Evolutionary conservation across 2,888 invertebrate species (phyloP), one percentile per base, ranked within the genome.

Genomic region (Polymixis flavicincta): DNA sequence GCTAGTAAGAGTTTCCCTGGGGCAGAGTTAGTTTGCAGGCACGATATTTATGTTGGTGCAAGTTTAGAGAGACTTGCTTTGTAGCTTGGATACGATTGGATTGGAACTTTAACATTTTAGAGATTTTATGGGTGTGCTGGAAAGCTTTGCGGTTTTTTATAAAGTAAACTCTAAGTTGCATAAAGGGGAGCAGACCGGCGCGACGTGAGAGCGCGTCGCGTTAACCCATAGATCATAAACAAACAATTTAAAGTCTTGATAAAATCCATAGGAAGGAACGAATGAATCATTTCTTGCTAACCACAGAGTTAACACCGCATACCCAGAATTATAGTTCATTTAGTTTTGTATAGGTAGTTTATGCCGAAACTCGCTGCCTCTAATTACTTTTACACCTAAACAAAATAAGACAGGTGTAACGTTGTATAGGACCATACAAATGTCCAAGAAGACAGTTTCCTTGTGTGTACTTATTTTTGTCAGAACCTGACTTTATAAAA

Each of bases 11-110:
- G 59, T 68, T 65, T 81, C 84, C 78, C 76, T 50, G 28, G 74
- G 76, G 84, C 37, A 19, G 42, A 76, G 67, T 76, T 74, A 71
- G 64, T 79, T 71, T 61, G 17, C 54, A 59, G 19, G 69, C 57
- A 54, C 67, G 48, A 54, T n/a, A 59, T 45, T 45, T 8, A 19
- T 14, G 55, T 9, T 57, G 66, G 54, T 22, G 2, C n/a, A 81
- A 69, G 55, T 17, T 37, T 28, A n/a, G 2, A 42, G 32, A 52
- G 5, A 66, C 37, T 32, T 17, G 14, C 6, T n/a, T 13, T 19
- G 25, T 25, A 13, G 19, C 11, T 19, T 25, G 7, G 9, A 57
- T 55, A 25, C 17, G 8, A 57, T 45, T 45, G 42, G 42, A 45
- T 45, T 13, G 42, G 25, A 55, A 17, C 25, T 55, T 25, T 7